A percentile compares a stretch with the other conserved stretches of the same genome.
Evolutionary conservation across 2,888 invertebrate species (phyloP).

Genomic region (Caprella mutica): DNA sequence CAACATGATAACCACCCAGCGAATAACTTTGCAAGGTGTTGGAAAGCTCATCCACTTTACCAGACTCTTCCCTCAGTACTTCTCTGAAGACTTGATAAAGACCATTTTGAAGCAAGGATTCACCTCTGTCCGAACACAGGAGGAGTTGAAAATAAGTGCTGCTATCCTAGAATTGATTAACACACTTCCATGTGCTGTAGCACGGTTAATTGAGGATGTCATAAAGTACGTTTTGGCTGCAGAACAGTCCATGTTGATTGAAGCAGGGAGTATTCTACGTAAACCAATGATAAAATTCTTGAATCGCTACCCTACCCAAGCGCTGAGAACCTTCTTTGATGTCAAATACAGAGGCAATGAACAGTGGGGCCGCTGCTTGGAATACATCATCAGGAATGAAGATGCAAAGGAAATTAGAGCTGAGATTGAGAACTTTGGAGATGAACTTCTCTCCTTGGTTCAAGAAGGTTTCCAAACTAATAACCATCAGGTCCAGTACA

Average conservation of each 20-base stretch:
- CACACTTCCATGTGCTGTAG: constrained; percentile 80
- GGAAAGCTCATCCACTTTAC: constrained; percentile 82
- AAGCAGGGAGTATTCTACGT: constrained; percentile 73
- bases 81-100: constrained; percentile 84
- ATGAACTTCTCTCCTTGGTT: constrained; percentile 19
- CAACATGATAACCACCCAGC: constrained; percentile 64
- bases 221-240: constrained; percentile 73
- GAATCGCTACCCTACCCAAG: constrained; percentile 58
- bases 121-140: constrained; percentile 51
- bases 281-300: constrained; percentile 80
- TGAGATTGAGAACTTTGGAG: constrained; percentile 51
- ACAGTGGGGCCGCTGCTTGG: constrained; percentile 73
- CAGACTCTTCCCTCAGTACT: constrained; percentile 84
- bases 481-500: constrained; percentile 81
- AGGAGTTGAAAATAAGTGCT: constrained; percentile 42
- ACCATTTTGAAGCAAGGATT: constrained; percentile 75
- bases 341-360: constrained; percentile 25
- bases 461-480: constrained; percentile 45
- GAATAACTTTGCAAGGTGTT: constrained; percentile 73
- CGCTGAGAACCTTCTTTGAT: constrained; percentile 25
- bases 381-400: constrained; percentile 68
- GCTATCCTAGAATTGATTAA: constrained; percentile 82
- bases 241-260: constrained; percentile 75
- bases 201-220: constrained; percentile 74
- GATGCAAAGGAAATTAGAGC: constrained; percentile 69